Conservation (phyloP, 2,113 vertebrate genomes). For the Eonycteris spelaea region DNA sequence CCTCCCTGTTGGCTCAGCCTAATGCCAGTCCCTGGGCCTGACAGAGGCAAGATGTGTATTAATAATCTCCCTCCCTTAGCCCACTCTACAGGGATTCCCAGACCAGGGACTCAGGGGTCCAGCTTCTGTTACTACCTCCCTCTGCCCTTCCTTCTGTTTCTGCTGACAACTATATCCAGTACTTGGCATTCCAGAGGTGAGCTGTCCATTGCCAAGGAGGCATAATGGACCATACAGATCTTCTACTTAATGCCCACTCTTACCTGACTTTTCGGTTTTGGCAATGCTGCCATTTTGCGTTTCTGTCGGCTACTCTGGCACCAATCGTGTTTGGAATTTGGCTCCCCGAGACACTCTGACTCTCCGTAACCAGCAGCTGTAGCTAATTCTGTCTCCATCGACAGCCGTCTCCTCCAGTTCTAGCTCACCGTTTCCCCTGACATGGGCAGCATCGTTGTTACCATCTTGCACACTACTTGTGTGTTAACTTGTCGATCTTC, state of each 20-base stretch:
- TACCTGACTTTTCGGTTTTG: neutral
- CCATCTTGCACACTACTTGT: neutral
- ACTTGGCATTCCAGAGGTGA: neutral
- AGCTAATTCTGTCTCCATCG: neutral
- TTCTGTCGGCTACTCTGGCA: neutral
- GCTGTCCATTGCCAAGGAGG: neutral
- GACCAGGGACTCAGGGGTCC: neutral
- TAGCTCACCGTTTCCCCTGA: too few relatives aligned
- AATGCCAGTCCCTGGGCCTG: neutral
- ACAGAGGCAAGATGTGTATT: neutral
- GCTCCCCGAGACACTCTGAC: neutral
- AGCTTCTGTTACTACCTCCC: neutral
- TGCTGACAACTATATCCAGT: neutral
- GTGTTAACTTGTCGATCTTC: neutral
- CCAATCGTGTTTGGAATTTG: neutral
- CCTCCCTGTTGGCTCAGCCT: neutral
- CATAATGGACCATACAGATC: fast-evolving
- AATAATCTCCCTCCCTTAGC: neutral
- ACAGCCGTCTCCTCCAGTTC: neutral
- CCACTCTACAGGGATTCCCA: neutral
- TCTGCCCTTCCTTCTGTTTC: neutral
- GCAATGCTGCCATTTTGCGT: neutral
- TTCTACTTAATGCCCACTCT: neutral
- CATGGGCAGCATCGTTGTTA: neutral
- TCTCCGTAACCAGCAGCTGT: neutral